Evolutionary conservation across 2,888 invertebrate species (phyloP), one percentile per base, ranked within the genome.

Genomic region (Glyphotaelius pellucidus): DNA sequence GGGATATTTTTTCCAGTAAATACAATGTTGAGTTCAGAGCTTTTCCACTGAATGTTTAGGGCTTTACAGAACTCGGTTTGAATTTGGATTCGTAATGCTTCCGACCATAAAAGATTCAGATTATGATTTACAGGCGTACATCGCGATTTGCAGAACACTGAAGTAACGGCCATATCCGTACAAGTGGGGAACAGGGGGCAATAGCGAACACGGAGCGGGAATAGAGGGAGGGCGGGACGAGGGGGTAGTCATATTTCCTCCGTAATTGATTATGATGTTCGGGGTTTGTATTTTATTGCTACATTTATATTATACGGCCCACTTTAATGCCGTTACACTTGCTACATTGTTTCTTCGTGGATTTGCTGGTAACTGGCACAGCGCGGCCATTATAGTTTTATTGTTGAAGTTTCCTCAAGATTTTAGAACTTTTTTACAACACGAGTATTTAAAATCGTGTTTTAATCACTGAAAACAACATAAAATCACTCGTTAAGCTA

Each of bases 261-360:
- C 42, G 32, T 87, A 87, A 87, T 87, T 47, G 67, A 87, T 87
- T 87, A 87, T 67, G 87, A 87, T 87, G 87, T 67, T 52, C 87
- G 32, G 87, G 84, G 87, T 52, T 52, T 87, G 87, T 67, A 32
- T 87, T 87, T 87, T 87, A 87, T 87, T 87, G 87, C 87, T 87
- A 87, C 87, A 87, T 87, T 87, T 87, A 87, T 87, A 87, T 47
- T 67, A 87, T 67, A 67, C 47, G 67, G 31, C 87, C 47, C 87
- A 32, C 38, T 85, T 85, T 85, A 87, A 32, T 31, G 67, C 87
- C 67, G 87, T 38, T 52, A 47, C 52, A 67, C 67, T 47, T 47
- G 30, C 25, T 67, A 85, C 42, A n/a, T 38, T 38, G 85, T 81
- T 81, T 32, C 83, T 31, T 14, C 32, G 1, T 25, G 31, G 83